Base-by-base conservation (phyloP, 2,113 vertebrate species). In the Apteryx mantelli region DNA sequence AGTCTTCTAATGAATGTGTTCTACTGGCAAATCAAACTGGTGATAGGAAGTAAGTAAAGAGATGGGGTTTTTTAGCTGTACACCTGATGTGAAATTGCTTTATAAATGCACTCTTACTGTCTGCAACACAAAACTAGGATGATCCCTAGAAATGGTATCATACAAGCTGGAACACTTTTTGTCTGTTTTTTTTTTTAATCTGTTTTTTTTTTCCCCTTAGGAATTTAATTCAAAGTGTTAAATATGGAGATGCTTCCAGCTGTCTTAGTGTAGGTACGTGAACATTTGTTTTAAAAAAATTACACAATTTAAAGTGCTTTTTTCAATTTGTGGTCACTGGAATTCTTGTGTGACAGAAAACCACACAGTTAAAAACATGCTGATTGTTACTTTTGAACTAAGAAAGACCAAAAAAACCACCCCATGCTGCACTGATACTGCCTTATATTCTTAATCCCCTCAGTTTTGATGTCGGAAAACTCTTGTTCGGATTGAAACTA, bases 181-280 rank as follows among this genome's bases (percentile, higher is more conserved):
- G 9, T 52, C 55, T 85, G 21, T 9, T 80, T 46, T n/a, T 30
- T 30, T 9, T 44, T 16, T 50, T 24, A 2, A 38, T 48, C 20
- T 14, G 9, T 15, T 7, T 7, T 15, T 32, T 13, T 32, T 22
- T 12, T 24, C 82, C 17, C 28, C 55, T 46, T 60, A 99, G 98
- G 65, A 61, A 96, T 38, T 88, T 98, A 56, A 48, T 98, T 69
- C 98, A 98, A 94, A 98, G 97, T 86, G 95, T 99, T 69, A 97
- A 96, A 88, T 91, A 97, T 1, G 98, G 98, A 11, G 95, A 98
- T 87, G 86, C 97, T 66, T 97, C 98, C 44, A 89, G 30, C 32
- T 99, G 98, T 93, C 97, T 97, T 83, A 63, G 42, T 20, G 77
- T 93, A 80, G 98, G 98, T 98, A 95, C 14, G 56, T 74, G 32